Conservation (phyloP, 2,113 vertebrate genomes). For the Xenopus tropicalis region DNA sequence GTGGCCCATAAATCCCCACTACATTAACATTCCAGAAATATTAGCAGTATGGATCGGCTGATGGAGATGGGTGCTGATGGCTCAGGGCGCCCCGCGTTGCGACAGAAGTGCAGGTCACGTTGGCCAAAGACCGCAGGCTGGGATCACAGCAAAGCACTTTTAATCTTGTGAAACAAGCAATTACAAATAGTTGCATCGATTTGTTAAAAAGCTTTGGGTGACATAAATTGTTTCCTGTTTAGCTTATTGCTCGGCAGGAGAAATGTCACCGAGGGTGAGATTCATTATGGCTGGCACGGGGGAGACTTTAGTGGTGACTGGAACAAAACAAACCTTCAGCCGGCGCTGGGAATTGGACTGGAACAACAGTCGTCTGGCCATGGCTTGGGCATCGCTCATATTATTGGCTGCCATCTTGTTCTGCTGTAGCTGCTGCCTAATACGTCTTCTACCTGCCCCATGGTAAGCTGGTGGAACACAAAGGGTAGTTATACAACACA, state of each 20-base stretch:
- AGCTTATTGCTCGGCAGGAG: conserved; percentile 90
- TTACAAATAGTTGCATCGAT: conserved; percentile 99
- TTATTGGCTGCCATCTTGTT: too few relatives aligned
- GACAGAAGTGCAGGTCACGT: conserved; percentile 80
- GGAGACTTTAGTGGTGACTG: too few relatives aligned
- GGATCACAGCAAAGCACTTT: conserved; percentile 96
- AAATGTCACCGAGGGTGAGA: conserved; percentile 86
- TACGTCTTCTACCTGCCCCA: too few relatives aligned
- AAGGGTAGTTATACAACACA: too few relatives aligned
- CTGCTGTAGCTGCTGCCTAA: too few relatives aligned
- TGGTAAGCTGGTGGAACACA: too few relatives aligned
- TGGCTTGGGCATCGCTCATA: too few relatives aligned
- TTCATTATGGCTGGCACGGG: conserved; percentile 81
- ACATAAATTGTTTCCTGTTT: conserved; percentile 98
- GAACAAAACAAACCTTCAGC: too few relatives aligned
- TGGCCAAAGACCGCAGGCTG: conserved; percentile 87
- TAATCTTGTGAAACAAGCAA: conserved; percentile 99
- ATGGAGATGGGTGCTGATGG: conserved; percentile 87
- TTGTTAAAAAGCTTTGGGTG: conserved; percentile 99
- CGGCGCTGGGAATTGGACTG: too few relatives aligned
- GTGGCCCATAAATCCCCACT: conserved; percentile 94
- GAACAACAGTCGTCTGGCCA: too few relatives aligned
- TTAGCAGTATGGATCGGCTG: conserved; percentile 93
- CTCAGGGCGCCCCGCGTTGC: conserved; percentile 67
- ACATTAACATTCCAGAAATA: conserved; percentile 98